A percentile compares a stretch with the other conserved stretches of the same genome.
phyloP scores from a whole-genome alignment of 2,113 vertebrate genomes.

The Myodes glareolus region DNA sequence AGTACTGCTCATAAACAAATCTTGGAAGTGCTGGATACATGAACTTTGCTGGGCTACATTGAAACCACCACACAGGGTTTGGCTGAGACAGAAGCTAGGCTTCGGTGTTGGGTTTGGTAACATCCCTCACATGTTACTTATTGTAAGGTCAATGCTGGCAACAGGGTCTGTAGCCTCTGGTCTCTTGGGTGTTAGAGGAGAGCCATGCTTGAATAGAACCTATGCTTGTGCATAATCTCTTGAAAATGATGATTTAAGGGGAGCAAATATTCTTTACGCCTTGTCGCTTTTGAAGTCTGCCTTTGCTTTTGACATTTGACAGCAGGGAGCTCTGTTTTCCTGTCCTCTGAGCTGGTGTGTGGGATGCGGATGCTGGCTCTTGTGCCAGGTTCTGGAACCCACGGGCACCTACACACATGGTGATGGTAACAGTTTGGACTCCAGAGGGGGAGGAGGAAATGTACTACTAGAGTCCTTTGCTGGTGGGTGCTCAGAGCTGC shows the following conservation, averaged over 20 bases:
- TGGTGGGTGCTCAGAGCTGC: background rate
- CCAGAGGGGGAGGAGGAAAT: background rate
- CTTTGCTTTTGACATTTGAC: background rate
- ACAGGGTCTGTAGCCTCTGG: background rate
- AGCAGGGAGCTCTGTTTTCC: background rate
- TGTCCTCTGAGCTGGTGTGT: background rate
- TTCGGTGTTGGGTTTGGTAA: background rate
- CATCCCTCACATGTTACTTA: accelerated
- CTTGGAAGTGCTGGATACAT: background rate
- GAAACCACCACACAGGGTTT: background rate
- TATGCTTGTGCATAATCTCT: background rate
- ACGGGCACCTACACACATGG: accelerated
- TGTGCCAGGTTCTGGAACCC: background rate
- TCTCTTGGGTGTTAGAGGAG: background rate
- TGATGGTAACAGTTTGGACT: background rate
- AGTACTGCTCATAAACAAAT: background rate
- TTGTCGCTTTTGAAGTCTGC: background rate
- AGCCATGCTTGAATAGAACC: background rate
- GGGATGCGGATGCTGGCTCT: background rate
- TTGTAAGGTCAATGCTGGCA: background rate
- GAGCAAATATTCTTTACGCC: background rate
- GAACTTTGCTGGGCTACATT: background rate
- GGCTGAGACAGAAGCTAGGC: background rate
- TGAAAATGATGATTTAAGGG: background rate
- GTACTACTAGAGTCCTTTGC: background rate